These are phyloP conservation scores for Yponomeuta cagnagella DNA, from an alignment of 2,888 invertebrate genomes.

Conservation along the genomic window DNA sequence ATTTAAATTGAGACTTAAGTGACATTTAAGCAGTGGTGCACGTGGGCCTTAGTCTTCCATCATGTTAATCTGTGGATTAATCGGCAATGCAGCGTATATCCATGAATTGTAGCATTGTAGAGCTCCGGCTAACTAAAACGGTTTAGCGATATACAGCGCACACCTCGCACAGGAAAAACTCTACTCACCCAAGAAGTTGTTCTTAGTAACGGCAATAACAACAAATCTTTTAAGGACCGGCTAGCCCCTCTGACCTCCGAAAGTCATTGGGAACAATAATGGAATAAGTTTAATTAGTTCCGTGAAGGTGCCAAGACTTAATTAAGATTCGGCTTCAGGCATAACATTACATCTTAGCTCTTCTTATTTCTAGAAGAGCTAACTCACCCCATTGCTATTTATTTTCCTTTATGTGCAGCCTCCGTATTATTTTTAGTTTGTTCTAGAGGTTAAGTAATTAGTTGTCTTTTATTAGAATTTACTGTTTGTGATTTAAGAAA, in stretches of 20 bases:
- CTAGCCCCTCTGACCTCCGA: constrained; percentile 45
- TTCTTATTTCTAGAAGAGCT: constrained; percentile 30
- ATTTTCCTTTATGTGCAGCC: neutral
- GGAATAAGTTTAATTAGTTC: constrained; percentile 70
- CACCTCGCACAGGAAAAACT: neutral
- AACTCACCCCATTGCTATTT: constrained; percentile 23
- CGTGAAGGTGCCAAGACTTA: constrained; percentile 56
- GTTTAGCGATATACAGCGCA: neutral
- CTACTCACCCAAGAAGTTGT: neutral
- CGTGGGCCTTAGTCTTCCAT: too few species aligned
- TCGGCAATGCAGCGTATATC: too few species aligned
- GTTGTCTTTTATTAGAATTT: neutral
- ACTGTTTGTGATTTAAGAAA: too few species aligned
- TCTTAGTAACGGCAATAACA: constrained; percentile 9
- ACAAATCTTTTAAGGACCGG: constrained; percentile 40
- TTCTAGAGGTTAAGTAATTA: neutral
- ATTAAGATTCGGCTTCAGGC: constrained; percentile 58
- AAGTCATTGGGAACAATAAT: constrained; percentile 61
- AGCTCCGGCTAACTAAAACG: neutral
- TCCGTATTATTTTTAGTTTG: neutral
- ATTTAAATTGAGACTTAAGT: too few species aligned
- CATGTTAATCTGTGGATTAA: too few species aligned
- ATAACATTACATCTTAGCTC: constrained; percentile 39
- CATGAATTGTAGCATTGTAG: too few species aligned
- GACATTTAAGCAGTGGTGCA: too few species aligned